Evolutionary conservation across 2,113 vertebrate genomes (phyloP).

Genomic region (Dipodomys stephensi): DNA sequence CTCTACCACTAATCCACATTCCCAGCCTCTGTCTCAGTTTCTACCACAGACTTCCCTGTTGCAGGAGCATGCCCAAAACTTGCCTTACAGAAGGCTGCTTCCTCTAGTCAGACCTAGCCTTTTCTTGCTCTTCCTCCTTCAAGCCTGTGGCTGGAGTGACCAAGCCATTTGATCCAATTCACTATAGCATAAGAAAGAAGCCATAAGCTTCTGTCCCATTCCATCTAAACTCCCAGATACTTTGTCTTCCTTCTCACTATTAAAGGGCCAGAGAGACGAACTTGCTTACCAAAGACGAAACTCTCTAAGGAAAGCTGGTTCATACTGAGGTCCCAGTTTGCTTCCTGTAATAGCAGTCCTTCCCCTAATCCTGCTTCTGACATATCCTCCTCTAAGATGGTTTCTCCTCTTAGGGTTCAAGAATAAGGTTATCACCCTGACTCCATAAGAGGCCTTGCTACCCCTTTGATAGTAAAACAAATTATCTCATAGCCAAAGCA

Average conservation of each 20-base stretch:
- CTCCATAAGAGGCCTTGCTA: slow-evolving; percentile 14
- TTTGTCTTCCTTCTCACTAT: not conserved
- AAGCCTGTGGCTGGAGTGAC: not conserved
- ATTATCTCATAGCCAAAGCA: not conserved
- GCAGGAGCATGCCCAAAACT: not conserved
- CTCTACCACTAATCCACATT: no score
- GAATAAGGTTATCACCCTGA: slow-evolving; percentile 1
- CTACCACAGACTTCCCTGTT: not conserved
- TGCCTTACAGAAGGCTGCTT: slow-evolving; percentile 45
- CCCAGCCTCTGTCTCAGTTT: not conserved
- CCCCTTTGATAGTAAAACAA: not conserved
- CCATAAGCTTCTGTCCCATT: not conserved
- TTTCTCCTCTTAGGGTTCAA: not conserved
- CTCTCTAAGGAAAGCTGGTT: slow-evolving; percentile 34
- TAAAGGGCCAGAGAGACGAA: slow-evolving; percentile 55
- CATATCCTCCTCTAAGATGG: not conserved
- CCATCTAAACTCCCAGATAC: not conserved
- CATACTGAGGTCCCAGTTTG: not conserved
- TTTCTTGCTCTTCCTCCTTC: slow-evolving; percentile 40
- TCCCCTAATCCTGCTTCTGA: not conserved
- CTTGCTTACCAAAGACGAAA: slow-evolving; percentile 37
- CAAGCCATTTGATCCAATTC: not conserved
- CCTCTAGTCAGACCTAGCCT: slow-evolving; percentile 45
- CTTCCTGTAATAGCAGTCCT: not conserved
- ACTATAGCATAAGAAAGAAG: not conserved